phyloP scores from a whole-genome alignment of 2,888 invertebrate genomes.

The Heliconius hortense region DNA sequence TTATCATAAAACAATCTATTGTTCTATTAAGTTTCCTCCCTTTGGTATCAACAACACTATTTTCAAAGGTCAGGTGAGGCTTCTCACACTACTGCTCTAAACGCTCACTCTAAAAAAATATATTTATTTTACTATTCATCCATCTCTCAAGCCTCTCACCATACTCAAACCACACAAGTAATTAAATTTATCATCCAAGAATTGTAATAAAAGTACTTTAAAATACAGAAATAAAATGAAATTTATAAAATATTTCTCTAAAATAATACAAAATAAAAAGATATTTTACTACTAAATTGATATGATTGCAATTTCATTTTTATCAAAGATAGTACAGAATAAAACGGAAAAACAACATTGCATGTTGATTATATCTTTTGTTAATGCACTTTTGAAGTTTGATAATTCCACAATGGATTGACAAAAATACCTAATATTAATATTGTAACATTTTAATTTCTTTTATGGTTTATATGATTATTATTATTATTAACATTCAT shows the following conservation, averaged over 20 bases:
- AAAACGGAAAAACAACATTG: neutral
- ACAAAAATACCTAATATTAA: neutral
- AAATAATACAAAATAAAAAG: neutral
- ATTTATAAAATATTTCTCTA: neutral
- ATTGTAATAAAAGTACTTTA: too few relatives aligned
- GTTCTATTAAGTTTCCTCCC: too few relatives aligned
- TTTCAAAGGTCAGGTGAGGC: too few relatives aligned
- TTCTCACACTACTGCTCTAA: too few relatives aligned
- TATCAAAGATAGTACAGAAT: conserved; percentile 3
- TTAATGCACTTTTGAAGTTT: conserved; percentile 4
- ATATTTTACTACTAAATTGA: neutral
- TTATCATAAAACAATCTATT: neutral
- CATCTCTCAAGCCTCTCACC: too few relatives aligned
- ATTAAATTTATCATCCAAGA: too few relatives aligned
- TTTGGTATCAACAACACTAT: too few relatives aligned
- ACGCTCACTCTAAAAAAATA: too few relatives aligned
- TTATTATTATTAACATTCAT: neutral
- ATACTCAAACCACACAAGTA: too few relatives aligned
- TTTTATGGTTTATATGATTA: neutral
- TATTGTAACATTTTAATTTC: neutral
- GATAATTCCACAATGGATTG: neutral
- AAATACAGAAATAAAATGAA: too few relatives aligned
- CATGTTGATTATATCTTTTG: neutral
- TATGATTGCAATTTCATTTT: neutral
- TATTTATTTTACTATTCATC: too few relatives aligned